Conservation (phyloP, 2,888 invertebrate genomes). For the Sarcophaga rosellei region DNA sequence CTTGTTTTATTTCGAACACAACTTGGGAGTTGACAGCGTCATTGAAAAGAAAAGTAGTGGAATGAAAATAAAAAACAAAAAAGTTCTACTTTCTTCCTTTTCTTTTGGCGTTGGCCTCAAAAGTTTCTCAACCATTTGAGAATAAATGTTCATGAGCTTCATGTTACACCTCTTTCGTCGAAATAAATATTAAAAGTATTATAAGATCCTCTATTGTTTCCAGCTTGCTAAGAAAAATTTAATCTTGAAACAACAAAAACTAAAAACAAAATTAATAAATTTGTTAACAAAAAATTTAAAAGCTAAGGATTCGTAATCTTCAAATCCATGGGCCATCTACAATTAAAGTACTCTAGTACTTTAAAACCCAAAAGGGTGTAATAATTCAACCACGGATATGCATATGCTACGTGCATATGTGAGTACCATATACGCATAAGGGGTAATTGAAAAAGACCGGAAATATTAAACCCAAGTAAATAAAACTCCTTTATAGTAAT, state of each 20-base stretch:
- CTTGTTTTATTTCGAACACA: constrained; percentile 63
- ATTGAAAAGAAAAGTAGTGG: constrained; percentile 65
- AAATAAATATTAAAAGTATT: constrained; percentile 43
- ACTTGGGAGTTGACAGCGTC: constrained; percentile 68
- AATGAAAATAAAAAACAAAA: constrained; percentile 25
- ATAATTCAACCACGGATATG: not conserved
- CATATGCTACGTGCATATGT: not conserved
- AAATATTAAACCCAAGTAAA: not conserved
- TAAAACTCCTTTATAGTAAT: not conserved
- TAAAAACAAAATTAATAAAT: too few relatives aligned
- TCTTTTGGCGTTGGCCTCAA: constrained; percentile 55
- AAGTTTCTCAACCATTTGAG: constrained; percentile 55
- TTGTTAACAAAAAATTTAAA: not conserved
- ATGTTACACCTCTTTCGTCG: constrained; percentile 43
- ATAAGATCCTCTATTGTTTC: not conserved
- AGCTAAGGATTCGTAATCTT: not conserved
- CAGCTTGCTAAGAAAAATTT: too few relatives aligned
- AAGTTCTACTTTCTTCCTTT: constrained; percentile 60
- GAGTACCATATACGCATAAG: not conserved
- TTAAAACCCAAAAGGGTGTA: not conserved
- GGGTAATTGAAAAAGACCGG: constrained; percentile 32
- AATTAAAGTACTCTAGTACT: not conserved
- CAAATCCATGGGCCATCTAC: too few relatives aligned
- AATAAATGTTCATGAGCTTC: constrained; percentile 52
- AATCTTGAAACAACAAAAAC: too few relatives aligned